Percentiles rank a stretch among this genome's conserved stretches.
phyloP scores from a whole-genome alignment of 2,797 vertebrate genomes.

The Poecilia gillii region DNA sequence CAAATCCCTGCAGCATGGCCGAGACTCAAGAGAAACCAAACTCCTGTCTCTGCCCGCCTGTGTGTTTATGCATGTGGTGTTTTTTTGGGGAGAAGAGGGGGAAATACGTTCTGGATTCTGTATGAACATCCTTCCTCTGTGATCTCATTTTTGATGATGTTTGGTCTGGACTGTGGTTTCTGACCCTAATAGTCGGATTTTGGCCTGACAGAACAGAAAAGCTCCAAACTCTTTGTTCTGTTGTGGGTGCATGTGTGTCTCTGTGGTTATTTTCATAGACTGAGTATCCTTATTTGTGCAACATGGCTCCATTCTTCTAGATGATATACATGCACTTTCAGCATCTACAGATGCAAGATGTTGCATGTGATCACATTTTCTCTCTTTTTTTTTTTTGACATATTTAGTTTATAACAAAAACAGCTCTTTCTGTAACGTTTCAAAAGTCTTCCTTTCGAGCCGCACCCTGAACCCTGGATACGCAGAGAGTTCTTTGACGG shows the following conservation, averaged over 20 bases:
- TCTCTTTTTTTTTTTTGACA: background rate
- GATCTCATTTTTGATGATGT: constrained; percentile 37
- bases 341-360: constrained; percentile 19
- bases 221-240: constrained; percentile 21
- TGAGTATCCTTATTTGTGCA: constrained; percentile 18
- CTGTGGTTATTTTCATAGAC: constrained; percentile 11
- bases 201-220: constrained; percentile 53
- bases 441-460: constrained; percentile 28
- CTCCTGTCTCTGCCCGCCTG: constrained; percentile 41
- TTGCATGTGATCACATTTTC: constrained; percentile 28
- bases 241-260: constrained; percentile 27
- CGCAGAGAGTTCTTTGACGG: constrained; percentile 12
- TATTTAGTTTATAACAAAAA: constrained; percentile 37
- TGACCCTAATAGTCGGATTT: constrained; percentile 51
- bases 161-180: constrained; percentile 41
- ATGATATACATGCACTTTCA: background rate
- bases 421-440: constrained; percentile 18
- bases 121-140: constrained; percentile 30
- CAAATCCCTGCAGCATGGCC: constrained; percentile 96
- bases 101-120: constrained; percentile 31
- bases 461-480: constrained; percentile 8
- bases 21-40: constrained; percentile 84
- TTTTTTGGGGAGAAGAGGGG: constrained; percentile 8
- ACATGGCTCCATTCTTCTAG: constrained; percentile 7
- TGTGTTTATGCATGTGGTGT: constrained; percentile 24